Percentiles rank a stretch among this genome's conserved stretches.
phyloP scores from a whole-genome alignment of 2,797 vertebrate genomes.

The Macroramphosus scolopax region DNA sequence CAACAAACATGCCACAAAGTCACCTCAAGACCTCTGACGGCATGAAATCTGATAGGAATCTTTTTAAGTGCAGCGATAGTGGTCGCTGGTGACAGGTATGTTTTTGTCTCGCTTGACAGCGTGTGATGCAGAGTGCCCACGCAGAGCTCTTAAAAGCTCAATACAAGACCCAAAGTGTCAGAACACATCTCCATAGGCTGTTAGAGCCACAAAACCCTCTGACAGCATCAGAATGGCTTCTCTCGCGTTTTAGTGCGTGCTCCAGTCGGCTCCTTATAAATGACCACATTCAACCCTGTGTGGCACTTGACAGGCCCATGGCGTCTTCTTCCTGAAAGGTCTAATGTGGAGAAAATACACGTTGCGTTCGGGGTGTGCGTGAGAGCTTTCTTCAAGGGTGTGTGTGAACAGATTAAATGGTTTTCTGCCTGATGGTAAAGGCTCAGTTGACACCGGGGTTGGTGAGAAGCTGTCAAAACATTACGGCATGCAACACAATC shows the following conservation, averaged over 20 bases:
- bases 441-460: conserved; percentile 30
- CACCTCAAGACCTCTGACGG: conserved; percentile 50
- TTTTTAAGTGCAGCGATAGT: conserved; percentile 65
- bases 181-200: conserved; percentile 73
- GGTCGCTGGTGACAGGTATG: conserved; percentile 74
- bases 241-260: conserved; percentile 59
- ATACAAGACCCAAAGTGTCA: conserved; percentile 72
- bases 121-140: conserved; percentile 72
- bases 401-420: conserved; percentile 46
- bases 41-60: conserved; percentile 52
- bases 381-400: no score
- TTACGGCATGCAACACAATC: conserved; percentile 11
- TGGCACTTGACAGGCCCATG: conserved; percentile 60
- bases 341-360: conserved; percentile 49
- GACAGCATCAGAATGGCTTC: conserved; percentile 77
- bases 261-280: conserved; percentile 63
- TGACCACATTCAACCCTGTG: conserved; percentile 63
- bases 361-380: conserved; percentile 17
- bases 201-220: conserved; percentile 75
- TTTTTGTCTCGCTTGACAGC: conserved; percentile 69
- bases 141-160: conserved; percentile 77
- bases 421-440: conserved; percentile 39
- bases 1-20: conserved; percentile 54
- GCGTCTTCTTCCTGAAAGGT: conserved; percentile 63
- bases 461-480: conserved; percentile 40